Base-by-base conservation (phyloP, 2,113 vertebrate species). In the Phylloscopus whistleri region DNA sequence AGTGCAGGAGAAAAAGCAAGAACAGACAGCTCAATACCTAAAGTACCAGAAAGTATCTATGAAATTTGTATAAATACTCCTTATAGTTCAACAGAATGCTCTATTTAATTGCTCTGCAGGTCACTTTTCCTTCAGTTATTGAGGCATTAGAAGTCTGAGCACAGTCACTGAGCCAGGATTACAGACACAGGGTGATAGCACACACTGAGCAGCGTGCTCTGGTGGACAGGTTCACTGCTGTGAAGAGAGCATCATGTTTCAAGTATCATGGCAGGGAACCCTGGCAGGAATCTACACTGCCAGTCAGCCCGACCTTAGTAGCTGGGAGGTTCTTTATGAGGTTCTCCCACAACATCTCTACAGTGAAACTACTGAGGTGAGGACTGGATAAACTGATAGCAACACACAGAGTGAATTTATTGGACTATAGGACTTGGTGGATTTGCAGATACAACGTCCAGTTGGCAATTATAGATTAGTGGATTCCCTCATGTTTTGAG, bases 391-490 rank as follows among this genome's bases (percentile, higher is more conserved):
- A 68, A 7, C 17, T 26, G 24, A 62, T n/a, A 9, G 46, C 49
- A 60, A 37, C 1, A 17, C 15, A 84, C 2, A 1, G 6, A 70
- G 64, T 51, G 37, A 60, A 69, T 0, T 31, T 64, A 4, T 3
- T 30, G 13, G 44, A 73, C 21, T 14, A 30, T 1, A 60, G 27
- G 27, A 62, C n/a, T 66, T 43, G 6, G 46, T 72, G 39, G 22
- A 72, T 72, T 76, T 77, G 31, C 30, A 43, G 18, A 72, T 41
- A 67, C 1, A 2, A 49, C 26, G n/a, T 59, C 35, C 17, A 82
- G 17, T 0, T 70, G 37, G n/a, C 24, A 81, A 30, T 33, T n/a
- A 41, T 8, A 7, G 46, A 37, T 69, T 43, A 70, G 41, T 11
- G 28, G 28, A 9, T 44, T 82, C 27, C 21, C 16, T 58, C 20